phyloP scores from a whole-genome alignment of 2,888 invertebrate genomes.

The Microplitis manilae region DNA sequence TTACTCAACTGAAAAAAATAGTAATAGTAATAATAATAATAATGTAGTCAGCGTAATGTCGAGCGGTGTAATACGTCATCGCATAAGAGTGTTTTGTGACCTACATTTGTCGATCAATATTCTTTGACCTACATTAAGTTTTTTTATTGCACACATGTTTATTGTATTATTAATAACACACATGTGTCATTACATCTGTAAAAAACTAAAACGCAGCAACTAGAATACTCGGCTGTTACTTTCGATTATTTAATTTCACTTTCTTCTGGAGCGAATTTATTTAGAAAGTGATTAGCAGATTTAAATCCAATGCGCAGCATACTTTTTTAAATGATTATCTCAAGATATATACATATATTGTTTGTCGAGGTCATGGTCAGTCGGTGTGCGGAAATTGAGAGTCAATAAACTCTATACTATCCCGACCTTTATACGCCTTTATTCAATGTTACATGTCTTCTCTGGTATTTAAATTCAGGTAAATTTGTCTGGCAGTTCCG shows the following conservation, averaged over 20 bases:
- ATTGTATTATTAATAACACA: constrained; percentile 41
- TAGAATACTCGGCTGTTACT: too few species aligned
- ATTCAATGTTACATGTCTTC: constrained; percentile 7
- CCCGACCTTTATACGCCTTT: neutral
- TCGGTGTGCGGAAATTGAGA: constrained; percentile 69
- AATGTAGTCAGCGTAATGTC: neutral
- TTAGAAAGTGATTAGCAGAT: too few species aligned
- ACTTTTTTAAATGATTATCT: too few species aligned
- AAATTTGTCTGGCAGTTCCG: too few species aligned
- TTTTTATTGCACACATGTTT: constrained; percentile 51
- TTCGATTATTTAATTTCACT: too few species aligned
- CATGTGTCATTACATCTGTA: constrained; percentile 37
- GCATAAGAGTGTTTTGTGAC: constrained; percentile 57
- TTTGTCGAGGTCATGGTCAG: constrained; percentile 71
- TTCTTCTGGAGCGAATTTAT: too few species aligned
- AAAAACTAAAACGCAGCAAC: constrained; percentile 5
- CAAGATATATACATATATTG: constrained; percentile 40
- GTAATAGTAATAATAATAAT: neutral
- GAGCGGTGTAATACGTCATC: constrained; percentile 23
- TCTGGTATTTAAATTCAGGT: too few species aligned
- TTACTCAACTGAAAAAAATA: constrained; percentile 14
- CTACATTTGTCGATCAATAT: constrained; percentile 67
- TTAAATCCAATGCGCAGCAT: too few species aligned
- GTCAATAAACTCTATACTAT: constrained; percentile 68
- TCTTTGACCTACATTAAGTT: constrained; percentile 66